Evolutionary conservation across 1,140 invertebrate genomes (phyloP), one percentile per base, ranked within the genome.

Genomic region (Vanessa atalanta): DNA sequence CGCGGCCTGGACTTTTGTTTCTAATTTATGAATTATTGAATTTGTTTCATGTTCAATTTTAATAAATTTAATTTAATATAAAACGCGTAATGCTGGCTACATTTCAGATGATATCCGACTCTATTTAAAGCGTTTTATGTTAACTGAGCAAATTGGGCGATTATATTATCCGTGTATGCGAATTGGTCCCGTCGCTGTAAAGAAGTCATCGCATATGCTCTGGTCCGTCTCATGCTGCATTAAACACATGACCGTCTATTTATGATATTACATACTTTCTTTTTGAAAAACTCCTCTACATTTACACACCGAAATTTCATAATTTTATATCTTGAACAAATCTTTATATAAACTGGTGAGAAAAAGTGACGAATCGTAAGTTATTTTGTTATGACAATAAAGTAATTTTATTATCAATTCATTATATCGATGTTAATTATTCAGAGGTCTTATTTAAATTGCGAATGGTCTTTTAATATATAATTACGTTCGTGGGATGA

Each of bases 181-280:
- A 63, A 76, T 80, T 80, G 79, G 79, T 80, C 79, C 79, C 79
- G 74, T 69, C 76, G 63, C 73, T 76, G 73, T 48, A 67, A 67
- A 75, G 68, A 68, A 74, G 72, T 69, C 64, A 26, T 43, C 67
- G 47, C 14, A 20, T 65, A 50, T 26, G 70, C 70, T 20, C 60
- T 16, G 47, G 50, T 53, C 50, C 6, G 23, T 53, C 53, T 57
- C 20, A 26, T 23, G 53, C 3, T 43, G 37, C 6, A 43, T 43
- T 26, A 13, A 23, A 57, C 3, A 57, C 23, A 57, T 11, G 20
- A 57, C 53, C 53, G 8, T 57, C 20, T 55, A 9, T n/a, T n/a
- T 57, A 31, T 57, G 20, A 23, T n/a, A 26, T 51, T 14, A 51
- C n/a, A 37, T 61, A 13, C 11, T 16, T 13, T 37, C 51, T 5